Evolutionary conservation across 2,113 vertebrate genomes (phyloP).

Genomic region (Dipodomys spectabilis): DNA sequence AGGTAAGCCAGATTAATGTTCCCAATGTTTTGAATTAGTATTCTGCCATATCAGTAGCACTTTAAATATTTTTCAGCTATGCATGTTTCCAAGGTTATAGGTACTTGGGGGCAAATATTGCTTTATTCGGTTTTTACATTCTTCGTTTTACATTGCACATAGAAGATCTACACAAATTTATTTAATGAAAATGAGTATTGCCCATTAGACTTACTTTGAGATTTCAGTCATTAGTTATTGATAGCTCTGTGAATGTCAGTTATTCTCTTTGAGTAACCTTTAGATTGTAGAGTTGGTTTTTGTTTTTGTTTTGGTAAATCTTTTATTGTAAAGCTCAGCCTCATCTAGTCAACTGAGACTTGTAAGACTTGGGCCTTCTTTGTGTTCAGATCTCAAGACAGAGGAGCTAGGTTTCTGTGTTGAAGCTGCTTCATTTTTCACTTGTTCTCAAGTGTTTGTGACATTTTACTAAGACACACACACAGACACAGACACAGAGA

Average conservation of each 20-base stretch:
- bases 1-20: constrained; percentile 88
- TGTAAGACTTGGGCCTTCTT: background rate
- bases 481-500: too few relatives aligned
- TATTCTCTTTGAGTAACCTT: background rate
- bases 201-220: constrained; percentile 27
- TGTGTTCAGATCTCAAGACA: background rate
- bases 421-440: constrained; percentile 27
- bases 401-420: background rate
- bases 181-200: constrained; percentile 40
- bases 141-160: background rate
- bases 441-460: background rate
- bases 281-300: background rate
- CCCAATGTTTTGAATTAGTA: background rate
- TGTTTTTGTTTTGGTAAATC: background rate
- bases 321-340: background rate
- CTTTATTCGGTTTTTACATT: background rate
- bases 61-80: background rate
- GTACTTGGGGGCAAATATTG: background rate
- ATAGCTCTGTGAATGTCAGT: background rate
- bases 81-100: background rate
- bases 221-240: constrained; percentile 38
- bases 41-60: too few relatives aligned
- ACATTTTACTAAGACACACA: background rate
- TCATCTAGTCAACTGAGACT: background rate
- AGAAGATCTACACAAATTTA: constrained; percentile 3